Conservation (phyloP, 2,113 vertebrate genomes). For the Tapirus terrestris region DNA sequence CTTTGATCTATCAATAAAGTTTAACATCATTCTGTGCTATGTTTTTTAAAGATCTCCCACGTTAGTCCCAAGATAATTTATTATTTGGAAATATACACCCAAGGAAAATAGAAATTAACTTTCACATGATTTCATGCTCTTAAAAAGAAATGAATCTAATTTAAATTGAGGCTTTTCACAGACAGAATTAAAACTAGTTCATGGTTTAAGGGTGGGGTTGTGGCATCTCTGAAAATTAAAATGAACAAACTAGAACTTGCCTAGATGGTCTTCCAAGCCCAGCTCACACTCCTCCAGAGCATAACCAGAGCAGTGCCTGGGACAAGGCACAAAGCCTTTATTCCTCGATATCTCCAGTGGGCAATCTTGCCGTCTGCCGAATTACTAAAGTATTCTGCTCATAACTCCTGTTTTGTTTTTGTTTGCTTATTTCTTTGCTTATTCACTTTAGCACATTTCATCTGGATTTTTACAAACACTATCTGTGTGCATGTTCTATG, state of each 20-base stretch:
- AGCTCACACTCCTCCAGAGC: neutral
- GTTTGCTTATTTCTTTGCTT: neutral
- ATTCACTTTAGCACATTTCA: neutral
- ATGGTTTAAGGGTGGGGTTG: neutral
- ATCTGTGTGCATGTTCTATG: neutral
- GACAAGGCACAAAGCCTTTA: neutral
- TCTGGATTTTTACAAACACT: neutral
- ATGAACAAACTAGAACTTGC: conserved; percentile 29
- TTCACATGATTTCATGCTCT: conserved; percentile 60
- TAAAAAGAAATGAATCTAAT: conserved; percentile 61
- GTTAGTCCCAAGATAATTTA: conserved; percentile 58
- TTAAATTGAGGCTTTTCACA: conserved; percentile 45
- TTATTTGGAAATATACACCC: conserved; percentile 47
- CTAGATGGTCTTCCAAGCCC: neutral
- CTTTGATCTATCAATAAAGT: conserved; percentile 71
- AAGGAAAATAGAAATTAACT: conserved; percentile 66
- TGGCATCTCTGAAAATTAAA: conserved; percentile 45
- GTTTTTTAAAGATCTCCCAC: conserved; percentile 56
- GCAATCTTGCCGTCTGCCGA: neutral
- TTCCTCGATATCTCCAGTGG: neutral
- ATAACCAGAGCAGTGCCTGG: neutral
- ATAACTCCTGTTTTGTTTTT: neutral
- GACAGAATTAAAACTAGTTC: conserved; percentile 53
- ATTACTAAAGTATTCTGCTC: neutral
- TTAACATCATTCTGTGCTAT: conserved; percentile 58